phyloP scores from a whole-genome alignment of 35 echinoderm and acorn worm genomes.

The Apostichopus japonicus region DNA sequence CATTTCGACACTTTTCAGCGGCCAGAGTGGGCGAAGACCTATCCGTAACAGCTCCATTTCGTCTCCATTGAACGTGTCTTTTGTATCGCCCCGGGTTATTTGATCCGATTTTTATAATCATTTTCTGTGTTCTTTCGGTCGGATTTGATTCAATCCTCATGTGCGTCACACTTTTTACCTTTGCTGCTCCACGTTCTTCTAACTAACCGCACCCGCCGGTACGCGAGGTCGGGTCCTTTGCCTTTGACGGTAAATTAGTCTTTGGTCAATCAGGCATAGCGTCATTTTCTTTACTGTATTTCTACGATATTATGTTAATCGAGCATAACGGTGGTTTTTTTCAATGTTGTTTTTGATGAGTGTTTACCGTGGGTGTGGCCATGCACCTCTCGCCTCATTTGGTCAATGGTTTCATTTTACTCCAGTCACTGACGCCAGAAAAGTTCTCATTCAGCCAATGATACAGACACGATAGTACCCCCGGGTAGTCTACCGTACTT shows the following conservation, averaged over 20 bases:
- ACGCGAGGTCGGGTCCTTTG: neutral
- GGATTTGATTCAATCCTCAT: conserved; percentile 3
- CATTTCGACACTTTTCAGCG: too few relatives aligned
- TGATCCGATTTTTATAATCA: conserved; percentile 43
- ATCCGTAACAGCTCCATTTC: too few relatives aligned
- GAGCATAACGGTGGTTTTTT: neutral
- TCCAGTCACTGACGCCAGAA: neutral
- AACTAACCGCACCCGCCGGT: neutral
- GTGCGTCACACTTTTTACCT: neutral
- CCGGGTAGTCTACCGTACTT: too few relatives aligned
- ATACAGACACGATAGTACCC: too few relatives aligned
- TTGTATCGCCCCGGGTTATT: conserved; percentile 37
- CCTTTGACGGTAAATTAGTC: neutral
- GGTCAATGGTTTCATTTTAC: neutral
- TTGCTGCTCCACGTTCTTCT: neutral
- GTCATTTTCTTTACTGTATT: neutral
- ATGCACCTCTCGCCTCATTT: neutral
- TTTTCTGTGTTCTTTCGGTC: conserved; percentile 11
- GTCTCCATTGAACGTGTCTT: neutral
- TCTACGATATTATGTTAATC: neutral
- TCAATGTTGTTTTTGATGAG: conserved; percentile 14
- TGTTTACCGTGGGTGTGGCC: neutral
- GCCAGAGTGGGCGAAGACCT: too few relatives aligned
- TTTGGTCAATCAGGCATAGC: neutral
- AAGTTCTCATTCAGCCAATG: neutral